Percentiles rank a stretch among this genome's conserved stretches.
phyloP scores from a whole-genome alignment of 2,113 vertebrate species.

The Cranoglanis bouderius region DNA sequence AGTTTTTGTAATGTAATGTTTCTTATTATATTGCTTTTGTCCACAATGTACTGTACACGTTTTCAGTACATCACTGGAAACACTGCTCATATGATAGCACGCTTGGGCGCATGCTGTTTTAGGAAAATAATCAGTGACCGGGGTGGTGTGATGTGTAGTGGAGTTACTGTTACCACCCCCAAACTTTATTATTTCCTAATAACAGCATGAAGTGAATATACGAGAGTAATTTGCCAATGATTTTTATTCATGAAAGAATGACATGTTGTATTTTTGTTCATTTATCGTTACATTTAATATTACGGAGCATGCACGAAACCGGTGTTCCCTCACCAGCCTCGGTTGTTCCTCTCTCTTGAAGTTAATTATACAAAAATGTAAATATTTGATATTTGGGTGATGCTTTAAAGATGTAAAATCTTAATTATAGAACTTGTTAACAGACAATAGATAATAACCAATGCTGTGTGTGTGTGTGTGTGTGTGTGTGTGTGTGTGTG shows the following conservation, averaged over 20 bases:
- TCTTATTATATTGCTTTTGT: background rate
- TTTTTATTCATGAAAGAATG: background rate
- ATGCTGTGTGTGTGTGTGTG: background rate
- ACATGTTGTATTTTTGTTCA: background rate
- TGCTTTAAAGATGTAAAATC: background rate
- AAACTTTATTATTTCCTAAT: background rate
- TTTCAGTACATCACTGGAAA: too few relatives aligned
- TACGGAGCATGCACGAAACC: background rate
- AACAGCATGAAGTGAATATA: background rate
- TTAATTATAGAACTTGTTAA: background rate
- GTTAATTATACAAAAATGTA: background rate
- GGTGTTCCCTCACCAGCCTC: background rate
- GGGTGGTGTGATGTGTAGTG: background rate
- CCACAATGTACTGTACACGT: too few relatives aligned
- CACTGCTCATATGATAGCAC: background rate
- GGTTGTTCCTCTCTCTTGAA: background rate
- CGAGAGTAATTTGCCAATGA: background rate
- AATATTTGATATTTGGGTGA: background rate
- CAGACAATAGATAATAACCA: background rate
- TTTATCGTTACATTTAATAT: background rate
- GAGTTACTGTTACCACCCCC: background rate
- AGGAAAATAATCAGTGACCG: background rate
- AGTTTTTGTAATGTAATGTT: background rate
- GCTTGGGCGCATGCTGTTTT: background rate
- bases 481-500: slow-evolving; percentile 13